Evolutionary conservation across 2,113 vertebrate species (phyloP).

Genomic region (Bubo bubo): DNA sequence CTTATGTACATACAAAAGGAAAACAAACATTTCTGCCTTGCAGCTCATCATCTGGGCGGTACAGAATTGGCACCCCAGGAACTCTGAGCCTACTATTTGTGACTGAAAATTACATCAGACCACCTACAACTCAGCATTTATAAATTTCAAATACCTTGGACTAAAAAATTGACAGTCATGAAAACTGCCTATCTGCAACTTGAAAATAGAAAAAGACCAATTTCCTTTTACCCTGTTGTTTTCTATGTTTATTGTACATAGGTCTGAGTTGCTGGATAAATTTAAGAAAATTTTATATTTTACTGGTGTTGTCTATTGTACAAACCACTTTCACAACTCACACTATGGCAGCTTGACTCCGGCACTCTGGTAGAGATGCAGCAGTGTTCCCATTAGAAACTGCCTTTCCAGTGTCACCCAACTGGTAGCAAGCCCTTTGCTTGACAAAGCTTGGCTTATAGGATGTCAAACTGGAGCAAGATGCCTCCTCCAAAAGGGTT

Average conservation of each 20-base stretch:
- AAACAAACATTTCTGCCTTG: background rate
- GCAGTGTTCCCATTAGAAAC: background rate
- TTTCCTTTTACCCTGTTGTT: background rate
- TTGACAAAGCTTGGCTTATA: background rate
- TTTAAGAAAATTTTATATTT: background rate
- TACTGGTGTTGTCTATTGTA: background rate
- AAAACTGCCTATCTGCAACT: background rate
- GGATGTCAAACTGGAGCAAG: background rate
- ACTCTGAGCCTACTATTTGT: background rate
- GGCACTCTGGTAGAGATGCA: background rate
- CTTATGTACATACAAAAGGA: background rate
- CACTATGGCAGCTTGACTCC: background rate
- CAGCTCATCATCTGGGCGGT: background rate
- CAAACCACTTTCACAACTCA: background rate
- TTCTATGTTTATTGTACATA: background rate
- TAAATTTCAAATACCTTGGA: background rate
- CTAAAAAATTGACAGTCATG: background rate
- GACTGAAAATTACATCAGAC: background rate
- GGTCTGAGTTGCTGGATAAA: background rate
- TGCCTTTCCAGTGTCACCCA: background rate
- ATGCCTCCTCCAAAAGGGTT: background rate
- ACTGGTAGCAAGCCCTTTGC: background rate
- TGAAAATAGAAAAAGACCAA: background rate
- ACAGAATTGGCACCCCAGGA: background rate
- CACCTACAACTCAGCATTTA: background rate